Conservation (phyloP, 2,888 invertebrate genomes). For the Podabrus alpinus region DNA sequence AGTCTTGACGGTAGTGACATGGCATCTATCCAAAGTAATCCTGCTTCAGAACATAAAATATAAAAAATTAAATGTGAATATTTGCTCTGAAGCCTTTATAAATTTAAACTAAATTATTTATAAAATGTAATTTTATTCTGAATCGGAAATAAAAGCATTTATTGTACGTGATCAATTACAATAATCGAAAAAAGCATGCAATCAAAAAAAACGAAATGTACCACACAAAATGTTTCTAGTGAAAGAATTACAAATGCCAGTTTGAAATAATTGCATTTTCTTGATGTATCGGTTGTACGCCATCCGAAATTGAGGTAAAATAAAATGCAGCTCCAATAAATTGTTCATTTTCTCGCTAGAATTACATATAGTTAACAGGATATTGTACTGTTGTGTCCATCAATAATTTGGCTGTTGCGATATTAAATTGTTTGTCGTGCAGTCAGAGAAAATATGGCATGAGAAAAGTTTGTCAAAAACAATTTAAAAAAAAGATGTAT, state of each 20-base stretch:
- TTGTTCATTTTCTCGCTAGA: background rate
- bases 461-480: too few relatives aligned
- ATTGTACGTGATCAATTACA: background rate
- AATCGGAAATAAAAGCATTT: background rate
- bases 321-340: background rate
- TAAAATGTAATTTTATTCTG: background rate
- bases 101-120: background rate
- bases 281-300: background rate
- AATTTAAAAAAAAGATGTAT: too few relatives aligned
- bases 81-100: background rate
- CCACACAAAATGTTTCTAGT: background rate
- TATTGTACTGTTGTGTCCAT: too few relatives aligned
- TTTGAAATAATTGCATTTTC: background rate
- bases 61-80: background rate
- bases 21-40: background rate
- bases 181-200: background rate
- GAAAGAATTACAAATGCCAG: background rate
- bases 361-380: background rate
- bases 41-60: background rate
- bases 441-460: too few relatives aligned
- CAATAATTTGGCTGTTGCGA: too few relatives aligned
- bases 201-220: background rate
- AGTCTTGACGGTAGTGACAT: background rate
- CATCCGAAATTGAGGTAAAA: background rate
- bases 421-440: too few relatives aligned